Base-by-base conservation (phyloP, 2,113 vertebrate species). In the Siphamia tubifer region DNA sequence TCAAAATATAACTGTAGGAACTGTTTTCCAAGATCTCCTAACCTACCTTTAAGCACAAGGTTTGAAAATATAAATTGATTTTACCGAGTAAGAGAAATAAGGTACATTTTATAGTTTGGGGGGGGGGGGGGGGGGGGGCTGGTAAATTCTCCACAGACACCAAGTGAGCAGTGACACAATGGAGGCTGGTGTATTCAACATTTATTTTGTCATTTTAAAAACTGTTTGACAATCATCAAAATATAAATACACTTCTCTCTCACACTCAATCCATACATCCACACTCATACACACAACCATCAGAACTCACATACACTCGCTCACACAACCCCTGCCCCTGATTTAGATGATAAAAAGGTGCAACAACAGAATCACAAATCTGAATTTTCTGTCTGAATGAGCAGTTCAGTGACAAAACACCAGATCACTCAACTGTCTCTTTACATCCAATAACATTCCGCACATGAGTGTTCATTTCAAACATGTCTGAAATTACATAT, bases 141-240 rank as follows among this genome's bases (percentile, higher is more conserved):
- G n/a, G n/a, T n/a, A n/a, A n/a, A n/a, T n/a, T n/a, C n/a, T n/a
- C n/a, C n/a, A n/a, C n/a, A n/a, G n/a, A n/a, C 9, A 17, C 32
- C 3, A 1, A 32, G 20, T 0, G 6, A 49, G 7, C 9, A 5
- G 6, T 0, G 4, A 19, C 9, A 44, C 11, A 1, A n/a, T 5
- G 16, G 24, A n/a, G 56, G 76, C 66, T 83, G 64, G 72, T 79
- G 68, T 81, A 82, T 54, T 85, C 38, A 78, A 84, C 82, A 86
- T 90, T 91, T 92, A 87, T 89, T 92, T 66, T 49, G 23, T 87
- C 79, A 85, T 82, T 90, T 88, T 88, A 90, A 90, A 93, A 92
- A 91, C 70, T 0, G 52, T 76, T 81, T 75, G 67, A 68, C 67
- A 74, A 90, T 83, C 85, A 86, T 90, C 84, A 88, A 90, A 92